Evolutionary conservation across 2,888 invertebrate species (phyloP), one percentile per base, ranked within the genome.

Genomic region (Cataglyphis cursor): DNA sequence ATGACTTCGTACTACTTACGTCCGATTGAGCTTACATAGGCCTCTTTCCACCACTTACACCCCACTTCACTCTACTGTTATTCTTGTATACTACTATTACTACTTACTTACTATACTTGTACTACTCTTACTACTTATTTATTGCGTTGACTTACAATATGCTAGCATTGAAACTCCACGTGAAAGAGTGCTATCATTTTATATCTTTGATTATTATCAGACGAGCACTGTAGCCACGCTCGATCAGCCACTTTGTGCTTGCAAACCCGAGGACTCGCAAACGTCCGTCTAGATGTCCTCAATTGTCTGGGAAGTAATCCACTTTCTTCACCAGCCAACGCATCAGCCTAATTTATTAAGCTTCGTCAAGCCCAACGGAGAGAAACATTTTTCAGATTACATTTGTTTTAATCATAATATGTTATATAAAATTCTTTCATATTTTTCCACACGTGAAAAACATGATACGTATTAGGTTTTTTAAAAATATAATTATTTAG

Each of bases 21-120:
- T 90, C 83, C 87, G 82, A 90, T 85, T 87, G 81, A 91, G 89
- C 91, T 91, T 91, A 85, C 86, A 91, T 92, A 91, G 90, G 91
- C 92, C 88, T 89, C 66, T 90, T 87, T 87, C 84, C 81, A 84
- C 68, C 84, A 81, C 64, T 86, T 74, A 82, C 51, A 51, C 51
- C 51, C 78, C 28, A 82, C 64, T 38, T 31, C 48, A 54, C 51
- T 38, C 35, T 59, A 76, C 15, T 68, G 28, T 66, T 18, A n/a
- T 59, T 75, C 6, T 38, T 38, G 15, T 66, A n/a, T 76, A 15
- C 35, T 76, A 66, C 24, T 66, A 76, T 24, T 38, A 38, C 35
- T 48, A 74, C 10, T 21, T 62, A 61, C 18, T 57, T 75, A 54
- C 15, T 74, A 35, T 6, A 48, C 2, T 4, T 51, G 5, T 28